A percentile compares a stretch with the other conserved stretches of the same genome.
phyloP scores from a whole-genome alignment of 2,888 invertebrate species.

The Idaea biselata region DNA sequence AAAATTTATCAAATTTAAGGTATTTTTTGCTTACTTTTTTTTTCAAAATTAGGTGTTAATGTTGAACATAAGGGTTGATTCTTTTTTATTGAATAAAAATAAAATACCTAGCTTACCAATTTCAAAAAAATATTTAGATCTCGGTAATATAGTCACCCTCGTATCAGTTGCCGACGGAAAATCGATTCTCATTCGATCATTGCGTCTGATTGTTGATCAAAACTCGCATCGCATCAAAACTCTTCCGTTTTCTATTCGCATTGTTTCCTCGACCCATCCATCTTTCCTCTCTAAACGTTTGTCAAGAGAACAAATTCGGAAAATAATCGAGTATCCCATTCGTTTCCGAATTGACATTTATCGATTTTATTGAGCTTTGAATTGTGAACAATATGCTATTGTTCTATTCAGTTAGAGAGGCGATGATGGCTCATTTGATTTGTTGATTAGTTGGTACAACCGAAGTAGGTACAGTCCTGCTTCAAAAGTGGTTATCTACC shows the following conservation, averaged over 20 bases:
- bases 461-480: no score
- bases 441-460: not conserved
- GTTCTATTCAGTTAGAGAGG: constrained; percentile 42
- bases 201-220: not conserved
- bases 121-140: not conserved
- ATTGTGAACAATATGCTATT: constrained; percentile 67
- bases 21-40: not conserved
- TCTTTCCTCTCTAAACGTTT: constrained; percentile 51
- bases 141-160: not conserved
- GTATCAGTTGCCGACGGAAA: constrained; percentile 11
- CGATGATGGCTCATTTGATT: constrained; percentile 2
- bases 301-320: constrained; percentile 50
- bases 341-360: constrained; percentile 25
- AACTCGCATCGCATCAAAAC: not conserved
- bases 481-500: no score
- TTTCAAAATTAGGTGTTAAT: not conserved
- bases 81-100: not conserved
- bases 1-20: not conserved
- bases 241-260: constrained; percentile 18
- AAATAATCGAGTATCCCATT: constrained; percentile 36
- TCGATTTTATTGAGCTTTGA: constrained; percentile 59
- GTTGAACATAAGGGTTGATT: not conserved
- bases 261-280: constrained; percentile 42
- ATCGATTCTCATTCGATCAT: constrained; percentile 12
- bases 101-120: not conserved